Percentiles rank a stretch among this genome's conserved stretches.
Evolutionary conservation across 1,140 invertebrate species (phyloP).

Genomic region (Magallana gigas): DNA sequence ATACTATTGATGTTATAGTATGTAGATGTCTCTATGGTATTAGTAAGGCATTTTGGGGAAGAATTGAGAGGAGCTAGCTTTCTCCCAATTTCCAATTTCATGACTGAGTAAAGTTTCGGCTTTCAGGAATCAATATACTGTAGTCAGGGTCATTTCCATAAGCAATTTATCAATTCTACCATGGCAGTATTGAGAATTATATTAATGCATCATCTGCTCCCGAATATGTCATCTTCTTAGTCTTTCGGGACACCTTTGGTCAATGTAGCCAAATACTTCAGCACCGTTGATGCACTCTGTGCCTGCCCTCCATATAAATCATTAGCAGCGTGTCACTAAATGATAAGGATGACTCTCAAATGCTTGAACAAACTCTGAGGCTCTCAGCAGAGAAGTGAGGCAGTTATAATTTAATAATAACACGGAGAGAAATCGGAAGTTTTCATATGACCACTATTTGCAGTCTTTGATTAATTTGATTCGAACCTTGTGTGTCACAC

Average conservation of each 20-base stretch:
- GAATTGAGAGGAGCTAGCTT: neutral
- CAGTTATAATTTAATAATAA: conserved; percentile 29
- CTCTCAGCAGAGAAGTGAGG: conserved; percentile 13
- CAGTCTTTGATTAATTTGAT: conserved; percentile 32
- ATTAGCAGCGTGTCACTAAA: neutral
- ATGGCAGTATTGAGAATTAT: conserved; percentile 25
- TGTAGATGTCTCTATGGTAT: too few species aligned
- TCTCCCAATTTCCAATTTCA: conserved; percentile 25
- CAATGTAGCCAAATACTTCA: conserved; percentile 25
- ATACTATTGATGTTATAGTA: too few species aligned
- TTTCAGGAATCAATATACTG: conserved; percentile 19
- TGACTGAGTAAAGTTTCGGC: conserved; percentile 23
- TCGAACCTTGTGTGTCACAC: neutral
- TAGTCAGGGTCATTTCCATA: conserved; percentile 35
- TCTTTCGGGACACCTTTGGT: conserved; percentile 13
- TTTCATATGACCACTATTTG: conserved; percentile 11
- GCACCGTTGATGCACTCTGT: neutral
- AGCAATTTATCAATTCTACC: conserved; percentile 31
- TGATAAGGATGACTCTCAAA: conserved; percentile 18
- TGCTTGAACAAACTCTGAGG: conserved; percentile 6
- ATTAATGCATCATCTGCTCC: conserved; percentile 35
- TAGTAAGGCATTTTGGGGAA: too few species aligned
- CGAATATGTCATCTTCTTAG: conserved; percentile 18
- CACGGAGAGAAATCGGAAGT: conserved; percentile 27
- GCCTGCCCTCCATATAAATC: conserved; percentile 8